A percentile compares a stretch with the other conserved stretches of the same genome.
Evolutionary conservation across 2,888 invertebrate genomes (phyloP).

Genomic region (Spodoptera littoralis): DNA sequence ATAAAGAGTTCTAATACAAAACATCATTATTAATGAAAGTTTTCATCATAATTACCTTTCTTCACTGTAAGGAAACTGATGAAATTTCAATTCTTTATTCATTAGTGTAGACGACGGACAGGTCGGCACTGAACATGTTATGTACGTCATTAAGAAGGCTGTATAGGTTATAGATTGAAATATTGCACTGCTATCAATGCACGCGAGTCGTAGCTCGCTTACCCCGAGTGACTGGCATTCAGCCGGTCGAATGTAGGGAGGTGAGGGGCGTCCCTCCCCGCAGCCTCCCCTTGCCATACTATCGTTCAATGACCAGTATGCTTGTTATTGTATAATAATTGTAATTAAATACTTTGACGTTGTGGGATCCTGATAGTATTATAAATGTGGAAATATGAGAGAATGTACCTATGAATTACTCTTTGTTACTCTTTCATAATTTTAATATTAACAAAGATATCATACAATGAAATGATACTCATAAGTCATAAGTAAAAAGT

Average conservation of each 20-base stretch:
- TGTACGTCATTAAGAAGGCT: slow-evolving; percentile 13
- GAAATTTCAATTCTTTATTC: slow-evolving; percentile 17
- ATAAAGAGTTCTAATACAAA: too few species aligned
- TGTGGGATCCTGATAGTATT: too few species aligned
- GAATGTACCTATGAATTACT: too few species aligned
- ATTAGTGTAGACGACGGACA: slow-evolving; percentile 14
- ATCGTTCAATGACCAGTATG: not conserved
- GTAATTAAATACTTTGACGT: too few species aligned
- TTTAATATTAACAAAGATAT: too few species aligned
- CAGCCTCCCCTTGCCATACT: not conserved
- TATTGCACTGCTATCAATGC: not conserved
- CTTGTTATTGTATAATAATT: not conserved
- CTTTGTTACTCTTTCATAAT: too few species aligned
- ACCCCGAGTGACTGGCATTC: slow-evolving; percentile 26
- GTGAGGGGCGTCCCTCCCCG: not conserved
- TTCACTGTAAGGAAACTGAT: slow-evolving; percentile 26
- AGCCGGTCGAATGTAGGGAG: slow-evolving; percentile 8
- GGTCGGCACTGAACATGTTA: slow-evolving; percentile 21
- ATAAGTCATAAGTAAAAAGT: not conserved
- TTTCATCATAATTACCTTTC: slow-evolving; percentile 10
- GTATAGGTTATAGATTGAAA: not conserved
- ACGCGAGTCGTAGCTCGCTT: not conserved
- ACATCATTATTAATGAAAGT: too few species aligned
- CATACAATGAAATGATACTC: too few species aligned
- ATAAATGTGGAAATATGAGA: too few species aligned